phyloP scores from a whole-genome alignment of 2,797 vertebrate genomes.

The Allobates femoralis region DNA sequence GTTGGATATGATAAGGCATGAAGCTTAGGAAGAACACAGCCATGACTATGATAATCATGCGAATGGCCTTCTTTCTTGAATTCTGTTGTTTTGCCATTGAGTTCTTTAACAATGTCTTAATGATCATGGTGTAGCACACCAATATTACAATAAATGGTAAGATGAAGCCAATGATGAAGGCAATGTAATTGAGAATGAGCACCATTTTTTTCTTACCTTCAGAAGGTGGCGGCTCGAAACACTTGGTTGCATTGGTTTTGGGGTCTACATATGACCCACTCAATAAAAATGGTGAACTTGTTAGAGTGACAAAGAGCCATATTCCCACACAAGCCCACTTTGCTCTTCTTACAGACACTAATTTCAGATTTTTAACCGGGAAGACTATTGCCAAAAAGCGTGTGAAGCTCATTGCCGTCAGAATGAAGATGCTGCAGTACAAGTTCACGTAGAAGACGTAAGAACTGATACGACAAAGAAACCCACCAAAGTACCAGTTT shows the following conservation, averaged over 20 bases:
- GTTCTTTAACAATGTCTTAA: constrained; percentile 81
- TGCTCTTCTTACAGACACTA: constrained; percentile 82
- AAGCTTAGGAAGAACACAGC: constrained; percentile 90
- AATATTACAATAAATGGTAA: constrained; percentile 87
- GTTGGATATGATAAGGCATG: constrained; percentile 92
- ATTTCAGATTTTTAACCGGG: constrained; percentile 84
- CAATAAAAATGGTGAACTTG: constrained; percentile 84
- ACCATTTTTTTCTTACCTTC: constrained; percentile 66
- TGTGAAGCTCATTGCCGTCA: constrained; percentile 95
- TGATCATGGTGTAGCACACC: constrained; percentile 88
- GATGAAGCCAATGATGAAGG: constrained; percentile 85
- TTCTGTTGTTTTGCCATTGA: constrained; percentile 75
- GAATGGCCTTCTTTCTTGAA: constrained; percentile 81
- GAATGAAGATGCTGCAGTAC: constrained; percentile 94
- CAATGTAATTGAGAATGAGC: constrained; percentile 82
- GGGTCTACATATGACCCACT: constrained; percentile 68
- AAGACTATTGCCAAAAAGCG: constrained; percentile 93
- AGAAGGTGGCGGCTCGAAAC: constrained; percentile 85
- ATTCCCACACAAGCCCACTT: constrained; percentile 79
- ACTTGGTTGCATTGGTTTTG: constrained; percentile 86
- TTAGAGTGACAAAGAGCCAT: constrained; percentile 88
- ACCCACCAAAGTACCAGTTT: constrained; percentile 85
- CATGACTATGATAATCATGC: constrained; percentile 90
- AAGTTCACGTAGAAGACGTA: constrained; percentile 94
- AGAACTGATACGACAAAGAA: constrained; percentile 88